Conservation (phyloP, 2,888 invertebrate genomes). For the Sarcophaga subvicina region DNA sequence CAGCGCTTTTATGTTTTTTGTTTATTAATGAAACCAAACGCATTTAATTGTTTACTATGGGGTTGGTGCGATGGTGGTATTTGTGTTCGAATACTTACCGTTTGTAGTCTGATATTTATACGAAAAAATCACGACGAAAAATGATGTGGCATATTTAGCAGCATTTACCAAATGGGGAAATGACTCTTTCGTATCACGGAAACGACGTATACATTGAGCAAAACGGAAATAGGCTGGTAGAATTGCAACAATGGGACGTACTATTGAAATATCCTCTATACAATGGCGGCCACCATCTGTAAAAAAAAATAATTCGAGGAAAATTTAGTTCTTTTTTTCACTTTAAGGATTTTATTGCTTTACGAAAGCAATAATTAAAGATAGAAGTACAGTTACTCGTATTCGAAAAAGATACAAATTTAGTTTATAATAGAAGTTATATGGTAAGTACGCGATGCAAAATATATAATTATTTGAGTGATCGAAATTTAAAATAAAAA, state of each 20-base stretch:
- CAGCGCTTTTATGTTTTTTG: neutral
- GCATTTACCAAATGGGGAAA: slow-evolving; percentile 94
- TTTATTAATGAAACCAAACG: neutral
- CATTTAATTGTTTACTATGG: neutral
- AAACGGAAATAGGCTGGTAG: slow-evolving; percentile 94
- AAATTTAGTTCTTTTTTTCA: neutral
- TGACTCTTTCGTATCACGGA: slow-evolving; percentile 89
- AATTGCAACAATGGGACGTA: slow-evolving; percentile 87
- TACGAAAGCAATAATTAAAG: too few species aligned
- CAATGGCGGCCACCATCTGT: slow-evolving; percentile 83
- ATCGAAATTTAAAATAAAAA: neutral
- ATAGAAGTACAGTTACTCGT: too few species aligned
- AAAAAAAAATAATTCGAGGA: slow-evolving; percentile 24
- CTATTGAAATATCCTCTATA: slow-evolving; percentile 82
- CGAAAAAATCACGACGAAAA: slow-evolving; percentile 91
- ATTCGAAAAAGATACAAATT: too few species aligned
- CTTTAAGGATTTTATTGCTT: neutral
- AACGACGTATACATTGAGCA: slow-evolving; percentile 92
- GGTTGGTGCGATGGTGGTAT: neutral
- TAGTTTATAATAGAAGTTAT: too few species aligned
- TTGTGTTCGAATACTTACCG: slow-evolving; percentile 73
- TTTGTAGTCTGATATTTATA: slow-evolving; percentile 80
- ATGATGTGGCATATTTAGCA: slow-evolving; percentile 94
- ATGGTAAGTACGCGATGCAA: too few species aligned
- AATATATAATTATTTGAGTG: too few species aligned